Percentiles rank a stretch among this genome's conserved stretches.
These are phyloP conservation scores for Mesocricetus auratus DNA, from an alignment of 2,113 vertebrate species.

Conservation along the genomic window DNA sequence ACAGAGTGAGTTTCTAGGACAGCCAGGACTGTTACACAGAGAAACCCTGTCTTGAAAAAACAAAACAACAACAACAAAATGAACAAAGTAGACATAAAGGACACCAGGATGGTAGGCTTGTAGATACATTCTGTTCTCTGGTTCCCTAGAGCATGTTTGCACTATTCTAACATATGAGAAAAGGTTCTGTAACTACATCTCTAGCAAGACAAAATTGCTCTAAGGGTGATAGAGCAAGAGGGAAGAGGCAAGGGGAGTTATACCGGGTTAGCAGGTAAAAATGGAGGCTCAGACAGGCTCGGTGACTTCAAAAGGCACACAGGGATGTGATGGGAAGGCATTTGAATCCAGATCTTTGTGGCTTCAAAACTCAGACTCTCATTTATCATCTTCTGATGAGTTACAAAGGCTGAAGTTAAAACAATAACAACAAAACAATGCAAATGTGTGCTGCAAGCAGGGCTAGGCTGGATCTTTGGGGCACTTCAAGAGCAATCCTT, in stretches of 20 bases:
- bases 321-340: neutral
- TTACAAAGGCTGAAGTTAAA: conserved; percentile 86
- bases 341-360: neutral
- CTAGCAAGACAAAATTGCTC: neutral
- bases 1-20: neutral
- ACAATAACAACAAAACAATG: neutral
- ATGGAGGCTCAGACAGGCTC: neutral
- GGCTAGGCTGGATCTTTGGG: neutral
- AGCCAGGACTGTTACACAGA: neutral
- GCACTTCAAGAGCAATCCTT: neutral
- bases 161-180: neutral
- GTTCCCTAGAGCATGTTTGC: neutral
- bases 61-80: neutral
- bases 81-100: neutral
- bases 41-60: neutral
- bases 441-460: conserved; percentile 57
- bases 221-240: neutral
- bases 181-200: neutral
- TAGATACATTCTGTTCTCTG: neutral
- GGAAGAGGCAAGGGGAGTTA: neutral
- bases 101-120: neutral
- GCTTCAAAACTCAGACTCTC: neutral
- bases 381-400: conserved; percentile 67
- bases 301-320: neutral
- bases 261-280: neutral